Evolutionary conservation across 2,888 invertebrate species (phyloP), one percentile per base, ranked within the genome.

Genomic region (Thecophora atra): DNA sequence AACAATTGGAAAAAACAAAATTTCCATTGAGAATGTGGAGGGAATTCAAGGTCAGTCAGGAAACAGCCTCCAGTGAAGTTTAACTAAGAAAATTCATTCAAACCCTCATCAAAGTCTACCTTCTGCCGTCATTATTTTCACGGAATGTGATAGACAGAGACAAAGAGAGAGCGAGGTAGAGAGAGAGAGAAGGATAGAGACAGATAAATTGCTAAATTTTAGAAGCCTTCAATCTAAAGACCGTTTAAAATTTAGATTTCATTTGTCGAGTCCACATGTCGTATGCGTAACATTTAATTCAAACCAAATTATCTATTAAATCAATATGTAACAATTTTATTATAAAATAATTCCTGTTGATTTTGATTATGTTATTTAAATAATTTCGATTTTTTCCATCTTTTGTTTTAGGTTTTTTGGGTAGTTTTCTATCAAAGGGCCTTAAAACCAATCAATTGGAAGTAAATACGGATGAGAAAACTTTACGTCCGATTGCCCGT

Each of bases 401-500:
- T 37, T 37, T 37, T 37, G 11, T 11, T 37, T 8, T 76, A 84
- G 87, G 87, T 74, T 85, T 86, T 77, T 81, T 87, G 66, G 86
- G 86, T 69, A 86, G 82, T 79, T 87, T 86, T 78, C 79, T 87
- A 63, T 84, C 87, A 47, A 87, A 87, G 76, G 84, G 83, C 70
- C 75, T 93, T 70, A 93, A 92, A 87, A 91, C 90, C 72, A 91
- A 90, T 84, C 90, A 91, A 83, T 86, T 91, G 80, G 91, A 92
- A 87, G 90, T 91, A 75, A 91, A 91, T 80, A 91, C 91, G 72
- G 91, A 92, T 84, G 89, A 88, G 79, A 90, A 87, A 84, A 91
- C 90, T 75, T 88, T 91, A 81, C 88, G 89, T 75, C 90, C 91
- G 15, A 88, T 90, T 80, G 91, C 91, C 51, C 90, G 91, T 80